A percentile compares a stretch with the other conserved stretches of the same genome.
Evolutionary conservation across 1,140 invertebrate species (phyloP).

Genomic region (Tetraneura akinire): DNA sequence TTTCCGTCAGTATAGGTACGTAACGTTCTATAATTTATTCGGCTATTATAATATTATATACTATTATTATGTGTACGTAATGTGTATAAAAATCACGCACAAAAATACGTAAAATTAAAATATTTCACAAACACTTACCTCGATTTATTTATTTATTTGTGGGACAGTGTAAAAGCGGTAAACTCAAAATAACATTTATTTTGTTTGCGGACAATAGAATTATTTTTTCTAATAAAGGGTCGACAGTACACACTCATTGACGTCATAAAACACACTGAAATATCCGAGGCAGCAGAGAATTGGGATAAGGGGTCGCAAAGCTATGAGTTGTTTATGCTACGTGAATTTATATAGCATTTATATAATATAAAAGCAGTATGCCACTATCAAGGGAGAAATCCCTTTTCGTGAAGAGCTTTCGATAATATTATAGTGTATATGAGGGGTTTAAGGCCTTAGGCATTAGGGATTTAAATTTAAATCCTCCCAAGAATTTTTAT

Average conservation of each 20-base stretch:
- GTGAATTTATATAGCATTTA: background rate
- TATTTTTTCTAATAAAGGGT: background rate
- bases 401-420: background rate
- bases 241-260: constrained; percentile 20
- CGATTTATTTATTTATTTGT: background rate
- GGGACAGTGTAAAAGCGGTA: too few species aligned
- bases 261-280: constrained; percentile 26
- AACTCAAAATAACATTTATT: background rate
- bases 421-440: background rate
- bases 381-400: constrained; percentile 31
- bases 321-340: constrained; percentile 43
- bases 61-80: too few species aligned
- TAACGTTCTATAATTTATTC: too few species aligned
- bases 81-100: too few species aligned
- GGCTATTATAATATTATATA: too few species aligned
- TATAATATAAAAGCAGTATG: constrained; percentile 25
- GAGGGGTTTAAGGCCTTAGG: too few species aligned
- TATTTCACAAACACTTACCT: background rate
- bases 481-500: too few species aligned
- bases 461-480: too few species aligned
- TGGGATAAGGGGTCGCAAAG: constrained; percentile 20
- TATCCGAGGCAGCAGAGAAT: constrained; percentile 17
- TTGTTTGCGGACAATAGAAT: background rate
- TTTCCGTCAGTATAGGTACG: too few species aligned
- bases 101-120: too few species aligned